Evolutionary conservation across 2,888 invertebrate species (phyloP).

Genomic region (Sarcophaga rosellei): DNA sequence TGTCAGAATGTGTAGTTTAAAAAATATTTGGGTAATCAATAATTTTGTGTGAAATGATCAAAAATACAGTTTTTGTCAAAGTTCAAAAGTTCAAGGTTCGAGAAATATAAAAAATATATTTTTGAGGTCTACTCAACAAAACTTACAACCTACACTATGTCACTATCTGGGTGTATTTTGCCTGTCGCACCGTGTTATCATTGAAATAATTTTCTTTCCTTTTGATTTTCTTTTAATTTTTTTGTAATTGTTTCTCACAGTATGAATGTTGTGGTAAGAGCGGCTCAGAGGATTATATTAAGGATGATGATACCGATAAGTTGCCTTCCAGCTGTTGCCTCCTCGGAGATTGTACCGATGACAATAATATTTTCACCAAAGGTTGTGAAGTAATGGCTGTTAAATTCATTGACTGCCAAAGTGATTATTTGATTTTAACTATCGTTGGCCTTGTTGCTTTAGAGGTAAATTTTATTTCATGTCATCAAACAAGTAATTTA

Average conservation of each 20-base stretch:
- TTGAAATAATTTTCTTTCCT: too few species aligned
- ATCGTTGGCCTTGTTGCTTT: constrained; percentile 70
- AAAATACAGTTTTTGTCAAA: too few species aligned
- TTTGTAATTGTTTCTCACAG: constrained; percentile 47
- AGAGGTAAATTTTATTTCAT: constrained; percentile 70
- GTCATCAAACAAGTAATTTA: not conserved
- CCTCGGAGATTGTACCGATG: constrained; percentile 72
- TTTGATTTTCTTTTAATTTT: not conserved
- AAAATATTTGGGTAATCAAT: too few species aligned
- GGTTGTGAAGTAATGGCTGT: constrained; percentile 72
- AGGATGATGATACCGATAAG: constrained; percentile 69
- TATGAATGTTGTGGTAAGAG: constrained; percentile 76
- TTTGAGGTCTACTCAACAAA: too few species aligned
- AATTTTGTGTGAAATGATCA: too few species aligned
- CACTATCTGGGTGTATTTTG: too few species aligned
- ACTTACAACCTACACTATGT: too few species aligned
- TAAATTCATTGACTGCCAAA: constrained; percentile 68
- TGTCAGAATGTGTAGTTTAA: too few species aligned
- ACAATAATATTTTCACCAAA: constrained; percentile 72
- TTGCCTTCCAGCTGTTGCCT: constrained; percentile 76
- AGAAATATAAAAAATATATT: too few species aligned
- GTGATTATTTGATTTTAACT: constrained; percentile 69
- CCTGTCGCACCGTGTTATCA: too few species aligned
- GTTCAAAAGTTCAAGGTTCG: too few species aligned
- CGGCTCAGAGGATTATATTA: constrained; percentile 75